These are phyloP conservation scores for Drosophila baimaii DNA, from an alignment of 1,140 invertebrate genomes.

Conservation along the genomic window DNA sequence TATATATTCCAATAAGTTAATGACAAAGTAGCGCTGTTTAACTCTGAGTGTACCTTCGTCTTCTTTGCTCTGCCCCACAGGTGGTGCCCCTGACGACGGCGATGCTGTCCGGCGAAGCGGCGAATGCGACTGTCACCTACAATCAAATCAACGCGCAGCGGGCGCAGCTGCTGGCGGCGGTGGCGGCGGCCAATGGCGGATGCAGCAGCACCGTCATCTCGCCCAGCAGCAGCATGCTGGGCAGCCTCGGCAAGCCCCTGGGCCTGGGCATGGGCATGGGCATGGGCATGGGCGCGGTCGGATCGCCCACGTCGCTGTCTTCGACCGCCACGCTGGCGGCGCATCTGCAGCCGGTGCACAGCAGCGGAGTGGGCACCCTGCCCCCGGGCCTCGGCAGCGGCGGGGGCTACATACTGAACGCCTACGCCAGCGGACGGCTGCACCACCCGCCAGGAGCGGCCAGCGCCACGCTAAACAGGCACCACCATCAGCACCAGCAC, in stretches of 20 bases:
- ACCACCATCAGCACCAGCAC: conserved; percentile 62
- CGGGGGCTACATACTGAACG: conserved; percentile 75
- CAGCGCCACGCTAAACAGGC: conserved; percentile 67
- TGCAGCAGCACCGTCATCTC: conserved; percentile 78
- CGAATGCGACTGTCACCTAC: conserved; percentile 72
- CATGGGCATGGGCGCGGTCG: conserved; percentile 50
- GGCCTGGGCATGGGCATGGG: conserved; percentile 55
- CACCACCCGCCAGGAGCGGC: conserved; percentile 50
- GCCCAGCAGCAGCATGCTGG: conserved; percentile 69
- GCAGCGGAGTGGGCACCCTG: conserved; percentile 71
- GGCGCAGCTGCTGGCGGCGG: conserved; percentile 69
- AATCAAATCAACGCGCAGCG: conserved; percentile 79
- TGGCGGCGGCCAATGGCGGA: conserved; percentile 67
- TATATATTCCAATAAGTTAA: too few species aligned
- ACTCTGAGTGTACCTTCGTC: conserved; percentile 1
- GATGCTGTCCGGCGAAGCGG: conserved; percentile 57
- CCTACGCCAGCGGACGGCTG: conserved; percentile 58
- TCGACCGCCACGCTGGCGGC: conserved; percentile 68
- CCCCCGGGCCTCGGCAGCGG: conserved; percentile 76
- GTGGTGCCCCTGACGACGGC: conserved; percentile 60
- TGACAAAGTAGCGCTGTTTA: background rate
- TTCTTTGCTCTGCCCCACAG: conserved; percentile 31
- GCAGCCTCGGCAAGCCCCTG: conserved; percentile 51
- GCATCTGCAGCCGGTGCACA: conserved; percentile 63
- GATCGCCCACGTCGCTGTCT: conserved; percentile 72